Conservation (phyloP, 23 tunicate species). For the Trididemnum clinides region DNA sequence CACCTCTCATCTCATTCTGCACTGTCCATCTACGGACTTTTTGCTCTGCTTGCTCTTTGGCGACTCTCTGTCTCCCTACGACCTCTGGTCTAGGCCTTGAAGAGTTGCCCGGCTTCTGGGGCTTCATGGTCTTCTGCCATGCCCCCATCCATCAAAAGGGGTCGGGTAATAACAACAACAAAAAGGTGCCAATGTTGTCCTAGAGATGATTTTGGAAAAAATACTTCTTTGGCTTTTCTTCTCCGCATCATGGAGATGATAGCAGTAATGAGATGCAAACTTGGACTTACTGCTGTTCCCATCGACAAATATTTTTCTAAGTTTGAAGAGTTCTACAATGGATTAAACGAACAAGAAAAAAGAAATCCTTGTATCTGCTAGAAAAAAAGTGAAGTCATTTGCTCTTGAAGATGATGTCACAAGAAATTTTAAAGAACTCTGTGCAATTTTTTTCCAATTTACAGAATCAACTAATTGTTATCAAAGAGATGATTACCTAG, state of each 20-base stretch:
- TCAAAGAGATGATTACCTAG: conserved; percentile 4
- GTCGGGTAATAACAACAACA: too few relatives aligned
- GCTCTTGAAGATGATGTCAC: conserved; percentile 1
- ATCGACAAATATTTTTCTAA: background rate
- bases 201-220: background rate
- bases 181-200: background rate
- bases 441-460: background rate
- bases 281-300: background rate
- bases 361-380: background rate
- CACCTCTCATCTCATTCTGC: too few relatives aligned
- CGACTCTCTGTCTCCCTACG: too few relatives aligned
- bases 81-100: too few relatives aligned
- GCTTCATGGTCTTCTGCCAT: too few relatives aligned
- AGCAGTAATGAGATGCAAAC: background rate
- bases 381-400: background rate
- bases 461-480: background rate
- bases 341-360: background rate
- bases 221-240: background rate
- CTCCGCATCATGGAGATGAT: background rate
- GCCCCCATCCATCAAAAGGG: too few relatives aligned
- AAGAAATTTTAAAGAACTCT: background rate
- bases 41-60: too few relatives aligned
- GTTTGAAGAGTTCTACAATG: background rate
- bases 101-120: too few relatives aligned
- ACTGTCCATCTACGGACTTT: too few relatives aligned